Percentiles rank a stretch among this genome's conserved stretches.
Evolutionary conservation across 1,140 invertebrate species (phyloP).

Genomic region (Penaeus chinensis): DNA sequence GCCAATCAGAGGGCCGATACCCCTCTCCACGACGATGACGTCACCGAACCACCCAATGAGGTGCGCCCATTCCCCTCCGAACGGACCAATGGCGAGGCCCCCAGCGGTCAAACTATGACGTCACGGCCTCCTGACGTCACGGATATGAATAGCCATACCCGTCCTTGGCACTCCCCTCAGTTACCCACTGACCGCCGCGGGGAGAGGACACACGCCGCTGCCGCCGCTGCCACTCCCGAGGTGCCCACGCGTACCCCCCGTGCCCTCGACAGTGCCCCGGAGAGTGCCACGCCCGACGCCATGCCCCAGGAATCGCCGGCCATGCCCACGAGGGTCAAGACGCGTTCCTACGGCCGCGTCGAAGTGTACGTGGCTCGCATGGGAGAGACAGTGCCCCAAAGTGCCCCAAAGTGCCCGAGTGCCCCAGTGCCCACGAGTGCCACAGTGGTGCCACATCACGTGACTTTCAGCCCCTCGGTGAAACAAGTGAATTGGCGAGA

Average conservation of each 20-base stretch:
- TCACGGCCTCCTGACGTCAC: too few relatives aligned
- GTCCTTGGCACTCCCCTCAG: too few relatives aligned
- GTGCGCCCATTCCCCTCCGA: slow-evolving; percentile 11
- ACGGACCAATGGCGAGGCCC: slow-evolving; percentile 25
- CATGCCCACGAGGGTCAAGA: slow-evolving; percentile 48
- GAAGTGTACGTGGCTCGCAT: slow-evolving; percentile 49
- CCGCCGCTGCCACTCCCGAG: slow-evolving; percentile 23
- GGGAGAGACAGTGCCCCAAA: background rate
- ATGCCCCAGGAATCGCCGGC: slow-evolving; percentile 25
- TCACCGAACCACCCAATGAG: slow-evolving; percentile 1
- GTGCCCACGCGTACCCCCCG: slow-evolving; percentile 10
- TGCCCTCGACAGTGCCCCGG: background rate
- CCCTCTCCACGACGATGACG: background rate
- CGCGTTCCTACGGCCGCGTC: slow-evolving; percentile 40
- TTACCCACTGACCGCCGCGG: background rate
- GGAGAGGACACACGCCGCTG: slow-evolving; percentile 10
- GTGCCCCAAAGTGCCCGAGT: too few relatives aligned
- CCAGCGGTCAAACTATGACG: slow-evolving; percentile 4
- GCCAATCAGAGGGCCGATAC: slow-evolving; percentile 20
- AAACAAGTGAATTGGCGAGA: too few relatives aligned
- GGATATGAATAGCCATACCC: too few relatives aligned
- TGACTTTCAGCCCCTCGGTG: too few relatives aligned
- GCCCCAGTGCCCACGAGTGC: too few relatives aligned
- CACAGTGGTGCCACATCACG: too few relatives aligned
- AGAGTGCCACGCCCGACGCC: background rate